Base-by-base conservation (phyloP, 2,888 invertebrate genomes). In the Microplitis deprimator region DNA sequence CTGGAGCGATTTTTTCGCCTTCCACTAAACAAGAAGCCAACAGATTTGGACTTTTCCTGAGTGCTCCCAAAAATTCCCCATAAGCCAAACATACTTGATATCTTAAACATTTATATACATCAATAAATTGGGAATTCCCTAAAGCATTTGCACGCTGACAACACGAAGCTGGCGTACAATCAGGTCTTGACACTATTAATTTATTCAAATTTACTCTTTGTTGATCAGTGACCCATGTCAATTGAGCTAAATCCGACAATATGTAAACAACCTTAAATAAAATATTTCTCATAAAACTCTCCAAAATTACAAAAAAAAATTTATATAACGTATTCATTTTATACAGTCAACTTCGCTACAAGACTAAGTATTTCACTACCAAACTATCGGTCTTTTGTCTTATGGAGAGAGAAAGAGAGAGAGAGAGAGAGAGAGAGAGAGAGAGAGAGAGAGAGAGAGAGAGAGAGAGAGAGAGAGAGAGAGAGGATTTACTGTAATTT, bases 201-300 rank as follows among this genome's bases (percentile, higher is more conserved):
- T 94, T 93, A 81, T 95, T 94, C 39, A 96, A 91, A 89, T 95
- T 96, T 81, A 95, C 93, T 82, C 95, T 93, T 90, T 97, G 97
- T 90, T 96, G 96, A 3, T 95, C 94, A 79, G 96, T 95, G 79
- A 97, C 93, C 96, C 97, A 98, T 59, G 97, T 95, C 78, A 94
- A 92, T 90, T 96, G 94, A 39, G 93, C 92, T 68, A 94, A 89
- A 77, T 91, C 90, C 80, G 93, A 92, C 0, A 93, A 93, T 72
- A 92, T 90, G 77, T 89, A 90, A 70, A 90, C 86, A 20, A 93
- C 91, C 92, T 92, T 73, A 62, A 84, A 83, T 77, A 79, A 71
- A 68, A 20, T 16, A 13, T 20, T 60, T 17, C 10, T 20, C 13
- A 3, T 39, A n/a, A 13, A 1, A 8, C 6, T 62, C 10, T 59